Base-by-base conservation (phyloP, 2,113 vertebrate species). In the Maccullochella peelii region DNA sequence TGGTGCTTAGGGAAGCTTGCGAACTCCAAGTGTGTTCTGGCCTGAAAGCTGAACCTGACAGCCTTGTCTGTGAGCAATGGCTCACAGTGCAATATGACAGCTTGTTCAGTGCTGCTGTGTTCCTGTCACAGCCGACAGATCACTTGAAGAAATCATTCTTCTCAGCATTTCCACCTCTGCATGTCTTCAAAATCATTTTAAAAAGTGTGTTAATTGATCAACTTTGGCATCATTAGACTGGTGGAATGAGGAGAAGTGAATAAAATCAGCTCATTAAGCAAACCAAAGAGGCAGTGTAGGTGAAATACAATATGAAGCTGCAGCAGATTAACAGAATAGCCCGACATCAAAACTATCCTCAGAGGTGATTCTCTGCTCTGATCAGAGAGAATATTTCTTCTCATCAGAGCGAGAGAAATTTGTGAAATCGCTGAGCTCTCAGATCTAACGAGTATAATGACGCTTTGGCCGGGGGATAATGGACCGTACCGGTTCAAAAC, bases 371-470 rank as follows among this genome's bases (percentile, higher is more conserved):
- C 21, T 57, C n/a, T n/a, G 67, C 75, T 66, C 58, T 50, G 59
- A 83, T 61, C 70, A 79, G 61, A 83, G 59, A 47, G 52, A 87
- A 72, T 67, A 66, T 63, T 30, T 86, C 69, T 83, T 63, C 54
- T 86, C 80, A 83, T 86, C 83, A 79, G 67, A 73, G 33, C 1
- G 2, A 58, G 30, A 66, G 54, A 71, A 67, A 81, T 74, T 38
- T 77, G 27, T 59, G 11, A 86, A 66, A 86, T 58, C 5, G 12
- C 59, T 25, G 78, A 69, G 61, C 79, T 67, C 59, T 87, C 59
- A 82, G 59, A 86, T 86, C 68, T 81, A 49, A 82, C 73, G 74
- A 87, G 71, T 9, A 44, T 82, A 47, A 73, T 73, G 57, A 85
- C 44, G 42, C 71, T 77, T 44, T 73, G 67, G 74, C 66, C 30